A percentile compares a stretch with the other conserved stretches of the same genome.
These are phyloP conservation scores for Sesamia inferens DNA, from an alignment of 2,888 invertebrate genomes.

Conservation along the genomic window DNA sequence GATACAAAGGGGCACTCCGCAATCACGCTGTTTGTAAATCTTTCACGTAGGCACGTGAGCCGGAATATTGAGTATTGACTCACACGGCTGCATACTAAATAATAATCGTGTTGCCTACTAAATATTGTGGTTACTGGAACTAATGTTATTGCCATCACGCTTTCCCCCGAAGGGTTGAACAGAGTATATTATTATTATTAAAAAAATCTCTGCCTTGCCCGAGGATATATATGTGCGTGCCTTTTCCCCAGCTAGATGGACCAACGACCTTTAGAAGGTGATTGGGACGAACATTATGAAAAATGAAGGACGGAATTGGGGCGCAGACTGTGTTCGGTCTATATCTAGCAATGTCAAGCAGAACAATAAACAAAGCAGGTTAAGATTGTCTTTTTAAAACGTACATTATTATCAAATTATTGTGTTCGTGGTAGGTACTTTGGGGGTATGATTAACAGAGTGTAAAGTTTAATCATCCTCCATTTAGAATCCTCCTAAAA, in stretches of 20 bases:
- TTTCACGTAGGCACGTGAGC: conserved; percentile 68
- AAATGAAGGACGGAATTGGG: not conserved
- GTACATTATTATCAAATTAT: not conserved
- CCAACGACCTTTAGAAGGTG: not conserved
- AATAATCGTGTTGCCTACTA: conserved; percentile 68
- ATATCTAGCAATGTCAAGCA: not conserved
- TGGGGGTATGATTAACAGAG: no score
- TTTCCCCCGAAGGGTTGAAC: not conserved
- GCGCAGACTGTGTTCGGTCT: not conserved
- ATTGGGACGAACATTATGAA: not conserved
- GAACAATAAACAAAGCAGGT: no score
- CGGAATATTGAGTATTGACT: conserved; percentile 70
- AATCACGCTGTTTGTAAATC: conserved; percentile 70
- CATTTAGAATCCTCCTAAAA: no score
- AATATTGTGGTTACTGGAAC: conserved; percentile 54
- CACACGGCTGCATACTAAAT: conserved; percentile 72
- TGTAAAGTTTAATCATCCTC: no score
- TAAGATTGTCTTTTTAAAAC: not conserved
- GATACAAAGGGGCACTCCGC: conserved; percentile 69
- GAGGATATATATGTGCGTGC: not conserved
- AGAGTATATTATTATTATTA: conserved; percentile 10
- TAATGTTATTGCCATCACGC: conserved; percentile 47
- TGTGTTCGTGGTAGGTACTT: not conserved
- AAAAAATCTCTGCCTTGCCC: not conserved
- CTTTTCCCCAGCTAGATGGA: not conserved